phyloP scores from a whole-genome alignment of 2,113 vertebrate species.

The Sigmodon hispidus region DNA sequence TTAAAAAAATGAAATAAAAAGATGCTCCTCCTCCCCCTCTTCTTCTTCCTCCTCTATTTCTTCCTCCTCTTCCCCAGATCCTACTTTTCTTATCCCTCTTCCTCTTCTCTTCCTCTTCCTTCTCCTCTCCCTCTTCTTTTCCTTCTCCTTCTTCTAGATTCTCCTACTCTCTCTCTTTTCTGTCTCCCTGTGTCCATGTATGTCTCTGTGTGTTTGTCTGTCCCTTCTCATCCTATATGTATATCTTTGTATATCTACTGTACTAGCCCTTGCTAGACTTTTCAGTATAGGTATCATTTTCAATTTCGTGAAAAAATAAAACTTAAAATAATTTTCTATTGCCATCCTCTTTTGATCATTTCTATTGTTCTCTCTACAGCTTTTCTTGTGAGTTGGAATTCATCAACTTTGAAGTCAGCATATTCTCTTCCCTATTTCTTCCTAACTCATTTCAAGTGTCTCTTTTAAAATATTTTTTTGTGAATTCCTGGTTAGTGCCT shows the following conservation, averaged over 20 bases:
- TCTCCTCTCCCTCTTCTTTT: no score
- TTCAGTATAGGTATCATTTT: neutral
- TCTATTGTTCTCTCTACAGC: neutral
- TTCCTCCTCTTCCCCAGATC: no score
- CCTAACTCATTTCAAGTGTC: neutral
- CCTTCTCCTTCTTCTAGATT: rapidly evolving
- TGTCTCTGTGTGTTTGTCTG: rapidly evolving
- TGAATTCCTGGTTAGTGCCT: neutral
- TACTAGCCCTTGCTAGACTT: neutral
- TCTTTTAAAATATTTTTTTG: neutral
- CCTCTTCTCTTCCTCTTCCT: rapidly evolving
- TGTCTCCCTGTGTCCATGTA: neutral
- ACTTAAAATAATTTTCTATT: neutral
- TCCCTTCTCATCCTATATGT: neutral
- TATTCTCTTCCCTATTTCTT: neutral
- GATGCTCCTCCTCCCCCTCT: neutral
- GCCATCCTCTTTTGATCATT: neutral
- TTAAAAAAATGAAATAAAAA: no score
- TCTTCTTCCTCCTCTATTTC: neutral
- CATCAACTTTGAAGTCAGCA: neutral
- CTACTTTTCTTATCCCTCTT: neutral
- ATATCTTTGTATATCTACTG: neutral
- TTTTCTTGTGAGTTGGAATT: neutral
- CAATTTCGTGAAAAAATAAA: neutral
- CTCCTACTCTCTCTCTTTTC: neutral